phyloP scores from a whole-genome alignment of 2,113 vertebrate genomes.

The Hirundichthys speculiger region DNA sequence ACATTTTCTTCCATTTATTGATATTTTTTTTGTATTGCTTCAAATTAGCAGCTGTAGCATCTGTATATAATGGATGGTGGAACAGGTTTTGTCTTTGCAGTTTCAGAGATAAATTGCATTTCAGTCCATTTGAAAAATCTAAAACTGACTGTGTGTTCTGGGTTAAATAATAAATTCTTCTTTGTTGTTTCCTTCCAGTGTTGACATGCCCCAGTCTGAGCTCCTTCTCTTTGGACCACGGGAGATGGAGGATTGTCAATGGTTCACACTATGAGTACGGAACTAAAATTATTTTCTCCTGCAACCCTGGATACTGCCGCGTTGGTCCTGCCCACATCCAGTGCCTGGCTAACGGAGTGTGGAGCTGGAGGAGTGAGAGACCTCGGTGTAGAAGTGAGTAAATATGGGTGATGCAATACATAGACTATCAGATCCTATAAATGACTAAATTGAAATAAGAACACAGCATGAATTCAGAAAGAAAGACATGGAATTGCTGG shows the following conservation, averaged over 20 bases:
- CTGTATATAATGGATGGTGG: no score
- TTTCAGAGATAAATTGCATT: no score
- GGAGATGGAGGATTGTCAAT: conserved; percentile 95
- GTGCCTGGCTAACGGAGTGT: conserved; percentile 92
- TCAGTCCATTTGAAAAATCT: no score
- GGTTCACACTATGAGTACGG: conserved; percentile 95
- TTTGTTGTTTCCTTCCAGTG: conserved; percentile 70
- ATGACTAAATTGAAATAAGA: neutral
- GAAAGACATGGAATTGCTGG: neutral
- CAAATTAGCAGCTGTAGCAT: neutral
- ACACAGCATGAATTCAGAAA: neutral
- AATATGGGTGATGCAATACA: neutral
- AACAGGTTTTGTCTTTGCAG: no score
- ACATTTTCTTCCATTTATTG: conserved; percentile 9
- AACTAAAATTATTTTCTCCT: conserved; percentile 95
- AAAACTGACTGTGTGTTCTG: no score
- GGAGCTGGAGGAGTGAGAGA: conserved; percentile 96
- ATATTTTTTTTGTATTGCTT: conserved; percentile 21
- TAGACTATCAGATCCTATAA: neutral
- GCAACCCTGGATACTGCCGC: conserved; percentile 94
- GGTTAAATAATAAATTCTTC: no score
- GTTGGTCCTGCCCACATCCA: conserved; percentile 93
- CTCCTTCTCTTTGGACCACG: conserved; percentile 95
- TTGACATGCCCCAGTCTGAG: conserved; percentile 95
- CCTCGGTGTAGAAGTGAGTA: conserved; percentile 92